Evolutionary conservation across 2,797 vertebrate genomes (phyloP), one percentile per base, ranked within the genome.

Genomic region (Premnoplex brunnescens): DNA sequence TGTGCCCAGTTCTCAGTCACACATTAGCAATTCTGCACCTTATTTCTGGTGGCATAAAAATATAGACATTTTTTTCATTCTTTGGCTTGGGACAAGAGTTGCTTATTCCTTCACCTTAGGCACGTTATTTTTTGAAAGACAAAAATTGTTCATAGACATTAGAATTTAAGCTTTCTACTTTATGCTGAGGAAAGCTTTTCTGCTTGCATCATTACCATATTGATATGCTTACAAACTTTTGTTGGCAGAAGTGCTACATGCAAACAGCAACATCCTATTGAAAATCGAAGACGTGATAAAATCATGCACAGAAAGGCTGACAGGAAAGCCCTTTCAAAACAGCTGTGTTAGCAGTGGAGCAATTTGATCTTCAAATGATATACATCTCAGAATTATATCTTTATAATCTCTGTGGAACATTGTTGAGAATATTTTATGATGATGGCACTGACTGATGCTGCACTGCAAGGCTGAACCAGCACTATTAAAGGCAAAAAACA

Each of bases 261-360:
- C 59, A 90, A 81, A 84, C 56, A 84, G 69, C 74, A 88, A 68
- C 62, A 58, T 62, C 77, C 43, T 84, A 71, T 36, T 92, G 81
- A 87, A 89, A 95, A 89, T 85, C 63, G 46, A 87, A 95, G 85
- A 68, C 0, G 0, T 30, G 78, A 93, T 89, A 92, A 95, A 96
- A 92, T 67, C 34, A 0, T 43, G 59, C 64, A 39, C 37, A 62
- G 78, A 83, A 68, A 72, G 78, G 54, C 75, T 60, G 86, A 92
- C 78, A 85, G 78, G 84, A 94, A 92, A 91, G 51, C 63, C 84
- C 78, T 85, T 88, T 91, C 77, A 92, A 88, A 94, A 74, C 44
- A 93, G 85, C 88, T 87, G 86, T 59, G 77, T 77, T 88, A 89
- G 75, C 78, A 91, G 58, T 8, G 36, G 60, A 83, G 39, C 72